Conservation (phyloP, 2,797 vertebrate species). For the Pyrocephalus nanus region DNA sequence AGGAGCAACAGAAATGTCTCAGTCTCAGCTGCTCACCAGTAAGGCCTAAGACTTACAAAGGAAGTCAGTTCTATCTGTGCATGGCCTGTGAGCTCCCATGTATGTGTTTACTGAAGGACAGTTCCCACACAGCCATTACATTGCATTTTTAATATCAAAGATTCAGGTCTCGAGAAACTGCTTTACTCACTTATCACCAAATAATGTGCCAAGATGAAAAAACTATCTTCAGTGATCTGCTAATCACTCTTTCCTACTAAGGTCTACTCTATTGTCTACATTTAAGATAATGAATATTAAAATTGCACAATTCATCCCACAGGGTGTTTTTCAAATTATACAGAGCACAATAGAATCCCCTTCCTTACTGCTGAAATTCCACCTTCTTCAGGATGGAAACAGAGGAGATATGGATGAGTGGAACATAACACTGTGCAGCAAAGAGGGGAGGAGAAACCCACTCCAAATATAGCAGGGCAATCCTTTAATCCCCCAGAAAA, state of each 20-base stretch:
- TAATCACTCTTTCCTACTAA: conserved; percentile 28
- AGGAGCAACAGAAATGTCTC: not conserved
- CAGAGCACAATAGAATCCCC: conserved; percentile 20
- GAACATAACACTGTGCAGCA: not conserved
- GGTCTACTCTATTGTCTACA: conserved; percentile 22
- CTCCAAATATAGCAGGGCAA: not conserved
- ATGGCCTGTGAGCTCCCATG: not conserved
- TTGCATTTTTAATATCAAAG: not conserved
- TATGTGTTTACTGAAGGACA: not conserved
- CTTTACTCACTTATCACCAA: not conserved
- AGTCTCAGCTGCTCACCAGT: not conserved
- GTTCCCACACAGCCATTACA: not conserved
- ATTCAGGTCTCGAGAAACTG: not conserved
- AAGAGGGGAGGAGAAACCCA: conserved; percentile 1
- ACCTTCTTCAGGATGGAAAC: conserved; percentile 25
- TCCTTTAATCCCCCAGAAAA: not conserved
- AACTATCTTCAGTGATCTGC: conserved; percentile 39
- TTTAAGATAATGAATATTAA: conserved; percentile 57
- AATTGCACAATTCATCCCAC: conserved; percentile 51
- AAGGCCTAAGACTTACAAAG: not conserved
- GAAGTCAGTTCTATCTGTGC: not conserved
- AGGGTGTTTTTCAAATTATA: conserved; percentile 60
- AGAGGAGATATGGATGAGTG: conserved; percentile 12
- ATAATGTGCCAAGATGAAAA: not conserved
- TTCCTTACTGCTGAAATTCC: conserved; percentile 39